Evolutionary conservation across 2,888 invertebrate species (phyloP).

Genomic region (Pterostichus niger): DNA sequence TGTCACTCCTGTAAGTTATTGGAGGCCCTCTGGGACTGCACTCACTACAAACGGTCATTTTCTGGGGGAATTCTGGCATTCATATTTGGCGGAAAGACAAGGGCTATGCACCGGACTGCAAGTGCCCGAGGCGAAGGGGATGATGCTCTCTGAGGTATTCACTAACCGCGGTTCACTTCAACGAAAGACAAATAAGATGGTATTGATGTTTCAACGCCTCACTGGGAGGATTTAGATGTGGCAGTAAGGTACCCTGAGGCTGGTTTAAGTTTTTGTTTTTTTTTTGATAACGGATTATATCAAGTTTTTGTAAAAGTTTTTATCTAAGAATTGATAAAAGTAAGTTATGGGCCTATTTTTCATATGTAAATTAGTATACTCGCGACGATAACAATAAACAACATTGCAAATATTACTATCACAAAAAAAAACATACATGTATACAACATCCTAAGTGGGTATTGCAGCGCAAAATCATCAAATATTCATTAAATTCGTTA

Average conservation of each 20-base stretch:
- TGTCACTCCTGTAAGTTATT: conserved; percentile 50
- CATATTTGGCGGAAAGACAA: conserved; percentile 28
- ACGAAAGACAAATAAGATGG: conserved; percentile 14
- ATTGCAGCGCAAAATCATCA: too few relatives aligned
- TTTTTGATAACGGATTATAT: conserved; percentile 33
- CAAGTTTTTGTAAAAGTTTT: conserved; percentile 20
- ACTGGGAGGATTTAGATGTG: neutral
- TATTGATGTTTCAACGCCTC: neutral
- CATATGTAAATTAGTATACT: conserved; percentile 24
- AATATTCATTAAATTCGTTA: too few relatives aligned
- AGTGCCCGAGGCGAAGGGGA: neutral
- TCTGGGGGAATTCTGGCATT: conserved; percentile 17
- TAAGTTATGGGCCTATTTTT: conserved; percentile 21
- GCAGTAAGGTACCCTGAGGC: too few relatives aligned
- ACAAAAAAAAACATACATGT: neutral
- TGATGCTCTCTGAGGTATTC: neutral
- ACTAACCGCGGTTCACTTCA: neutral
- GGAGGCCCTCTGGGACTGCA: neutral
- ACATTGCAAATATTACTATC: too few relatives aligned
- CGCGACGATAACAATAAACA: neutral
- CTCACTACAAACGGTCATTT: conserved; percentile 7
- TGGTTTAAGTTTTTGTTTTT: neutral
- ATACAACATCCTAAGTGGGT: too few relatives aligned
- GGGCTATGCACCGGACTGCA: neutral
- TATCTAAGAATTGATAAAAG: conserved; percentile 40